These are phyloP conservation scores for Nesometra sesokonis DNA, from an alignment of 35 echinoderm and acorn worm genomes.

Conservation along the genomic window DNA sequence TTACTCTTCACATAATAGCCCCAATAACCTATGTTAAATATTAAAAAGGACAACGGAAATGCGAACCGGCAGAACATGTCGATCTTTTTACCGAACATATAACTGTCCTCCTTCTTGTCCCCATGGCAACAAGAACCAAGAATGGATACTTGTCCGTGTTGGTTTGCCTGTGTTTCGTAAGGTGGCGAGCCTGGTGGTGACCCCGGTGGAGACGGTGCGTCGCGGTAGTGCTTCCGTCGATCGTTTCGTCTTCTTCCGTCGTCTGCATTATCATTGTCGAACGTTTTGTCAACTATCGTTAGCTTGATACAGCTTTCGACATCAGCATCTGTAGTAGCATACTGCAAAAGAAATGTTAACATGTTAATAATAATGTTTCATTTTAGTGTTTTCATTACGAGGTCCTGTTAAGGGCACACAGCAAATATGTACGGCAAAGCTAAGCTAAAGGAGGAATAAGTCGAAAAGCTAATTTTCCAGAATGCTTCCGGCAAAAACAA, in stretches of 20 bases:
- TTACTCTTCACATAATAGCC: conserved; percentile 15
- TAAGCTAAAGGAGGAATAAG: no score
- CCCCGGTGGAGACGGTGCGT: conserved; percentile 1
- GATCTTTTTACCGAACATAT: conserved; percentile 7
- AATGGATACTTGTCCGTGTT: background rate
- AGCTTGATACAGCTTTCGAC: background rate
- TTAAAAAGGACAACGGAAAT: conserved; percentile 32
- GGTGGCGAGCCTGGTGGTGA: background rate
- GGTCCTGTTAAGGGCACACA: no score
- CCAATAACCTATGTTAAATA: conserved; percentile 58
- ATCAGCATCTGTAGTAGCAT: background rate
- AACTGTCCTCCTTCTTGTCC: background rate
- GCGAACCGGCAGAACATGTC: conserved; percentile 34
- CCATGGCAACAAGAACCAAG: background rate
- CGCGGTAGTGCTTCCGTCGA: background rate
- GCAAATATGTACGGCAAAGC: no score
- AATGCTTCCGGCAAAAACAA: no score
- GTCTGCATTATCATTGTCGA: background rate
- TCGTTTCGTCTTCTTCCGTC: background rate
- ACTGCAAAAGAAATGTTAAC: background rate
- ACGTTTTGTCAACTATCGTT: background rate
- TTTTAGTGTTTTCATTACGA: no score
- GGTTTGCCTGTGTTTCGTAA: background rate
- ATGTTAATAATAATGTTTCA: no score
- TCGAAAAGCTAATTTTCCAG: no score